Evolutionary conservation across 2,888 invertebrate genomes (phyloP).

Genomic region (Drosophila paracracens): DNA sequence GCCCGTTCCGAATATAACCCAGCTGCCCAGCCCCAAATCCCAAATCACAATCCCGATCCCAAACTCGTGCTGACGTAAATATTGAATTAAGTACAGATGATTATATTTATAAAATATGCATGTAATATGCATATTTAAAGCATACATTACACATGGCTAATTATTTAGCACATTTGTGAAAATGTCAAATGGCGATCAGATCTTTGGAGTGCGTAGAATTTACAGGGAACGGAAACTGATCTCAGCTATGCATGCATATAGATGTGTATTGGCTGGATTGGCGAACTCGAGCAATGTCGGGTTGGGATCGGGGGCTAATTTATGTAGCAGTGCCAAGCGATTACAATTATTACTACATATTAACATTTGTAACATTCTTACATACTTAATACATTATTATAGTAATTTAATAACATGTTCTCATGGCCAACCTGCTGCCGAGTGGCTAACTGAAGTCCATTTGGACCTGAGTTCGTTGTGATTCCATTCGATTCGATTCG

Average conservation of each 20-base stretch:
- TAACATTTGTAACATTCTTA: constrained; percentile 83
- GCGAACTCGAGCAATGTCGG: constrained; percentile 44
- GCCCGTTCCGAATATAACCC: constrained; percentile 37
- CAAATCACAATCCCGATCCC: constrained; percentile 7
- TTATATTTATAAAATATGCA: constrained; percentile 21
- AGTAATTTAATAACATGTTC: constrained; percentile 84
- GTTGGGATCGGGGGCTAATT: constrained; percentile 39
- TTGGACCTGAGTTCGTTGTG: constrained; percentile 34
- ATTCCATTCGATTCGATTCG: constrained; percentile 34
- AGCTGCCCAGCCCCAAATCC: constrained; percentile 8
- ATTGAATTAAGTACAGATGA: constrained; percentile 22
- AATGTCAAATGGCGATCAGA: constrained; percentile 60
- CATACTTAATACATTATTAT: constrained; percentile 79
- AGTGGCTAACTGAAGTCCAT: constrained; percentile 24
- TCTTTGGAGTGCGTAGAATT: constrained; percentile 48
- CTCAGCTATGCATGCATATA: neutral
- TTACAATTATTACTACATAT: constrained; percentile 81
- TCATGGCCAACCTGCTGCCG: constrained; percentile 82
- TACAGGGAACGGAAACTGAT: constrained; percentile 45
- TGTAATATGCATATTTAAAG: constrained; percentile 12
- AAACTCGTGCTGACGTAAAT: constrained; percentile 57
- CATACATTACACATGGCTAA: constrained; percentile 24
- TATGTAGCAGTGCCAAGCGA: constrained; percentile 56
- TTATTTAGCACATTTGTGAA: constrained; percentile 36
- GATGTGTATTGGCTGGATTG: constrained; percentile 1